Evolutionary conservation across 2,113 vertebrate genomes (phyloP).

Genomic region (human): DNA sequence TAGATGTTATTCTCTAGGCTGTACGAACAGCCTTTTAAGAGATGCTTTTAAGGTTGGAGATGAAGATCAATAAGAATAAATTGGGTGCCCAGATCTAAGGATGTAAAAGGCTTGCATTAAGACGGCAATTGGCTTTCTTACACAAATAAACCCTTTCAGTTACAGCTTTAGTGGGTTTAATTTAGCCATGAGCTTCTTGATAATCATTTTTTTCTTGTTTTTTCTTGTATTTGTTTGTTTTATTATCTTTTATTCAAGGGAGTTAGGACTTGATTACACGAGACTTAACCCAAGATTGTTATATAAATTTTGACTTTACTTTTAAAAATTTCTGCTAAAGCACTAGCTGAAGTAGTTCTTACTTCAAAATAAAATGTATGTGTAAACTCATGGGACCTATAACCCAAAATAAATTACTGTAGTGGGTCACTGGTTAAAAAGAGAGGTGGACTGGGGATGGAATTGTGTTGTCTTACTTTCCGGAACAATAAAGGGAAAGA

Average conservation of each 20-base stretch:
- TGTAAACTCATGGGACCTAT: neutral
- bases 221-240: neutral
- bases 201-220: neutral
- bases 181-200: neutral
- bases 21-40: neutral
- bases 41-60: conserved; percentile 4
- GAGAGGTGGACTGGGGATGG: neutral
- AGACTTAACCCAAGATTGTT: neutral
- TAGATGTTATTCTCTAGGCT: neutral
- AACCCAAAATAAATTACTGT: neutral
- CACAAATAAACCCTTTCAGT: neutral
- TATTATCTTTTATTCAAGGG: neutral
- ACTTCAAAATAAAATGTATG: neutral
- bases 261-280: neutral
- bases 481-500: neutral
- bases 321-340: neutral
- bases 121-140: neutral
- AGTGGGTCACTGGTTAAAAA: neutral
- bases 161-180: neutral
- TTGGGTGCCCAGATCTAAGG: neutral
- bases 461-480: conserved; percentile 10
- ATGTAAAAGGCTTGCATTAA: neutral
- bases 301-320: neutral
- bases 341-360: neutral
- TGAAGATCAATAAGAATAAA: conserved; percentile 22